Evolutionary conservation across 1,140 invertebrate species (phyloP).

Genomic region (Agrypnia vestita): DNA sequence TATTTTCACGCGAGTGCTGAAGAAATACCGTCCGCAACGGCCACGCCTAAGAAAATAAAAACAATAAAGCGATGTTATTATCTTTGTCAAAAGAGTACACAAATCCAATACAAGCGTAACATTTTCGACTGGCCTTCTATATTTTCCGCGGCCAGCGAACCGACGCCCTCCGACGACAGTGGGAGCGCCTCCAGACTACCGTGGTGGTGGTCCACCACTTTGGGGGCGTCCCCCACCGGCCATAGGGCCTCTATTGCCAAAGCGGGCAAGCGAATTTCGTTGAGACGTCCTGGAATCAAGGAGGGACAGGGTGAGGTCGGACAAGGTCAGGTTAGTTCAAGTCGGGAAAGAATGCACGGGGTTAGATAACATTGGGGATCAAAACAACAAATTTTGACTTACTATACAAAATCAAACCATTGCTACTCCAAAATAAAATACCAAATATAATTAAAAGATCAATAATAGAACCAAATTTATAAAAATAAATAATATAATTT

Average conservation of each 20-base stretch:
- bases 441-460: too few species aligned
- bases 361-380: too few species aligned
- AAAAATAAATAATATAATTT: too few species aligned
- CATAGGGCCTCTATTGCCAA: background rate
- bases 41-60: too few species aligned
- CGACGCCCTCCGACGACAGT: background rate
- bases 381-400: too few species aligned
- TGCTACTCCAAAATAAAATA: too few species aligned
- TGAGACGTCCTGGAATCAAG: slow-evolving; percentile 29
- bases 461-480: too few species aligned
- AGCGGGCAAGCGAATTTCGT: background rate
- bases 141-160: background rate
- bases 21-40: too few species aligned
- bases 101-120: background rate
- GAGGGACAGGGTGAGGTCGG: background rate
- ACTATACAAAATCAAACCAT: too few species aligned
- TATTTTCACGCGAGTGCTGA: too few species aligned
- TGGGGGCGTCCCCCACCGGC: background rate
- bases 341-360: background rate
- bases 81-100: background rate
- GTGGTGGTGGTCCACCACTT: background rate
- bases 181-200: slow-evolving; percentile 4
- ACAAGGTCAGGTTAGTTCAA: background rate
- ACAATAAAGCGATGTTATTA: background rate
- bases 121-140: slow-evolving; percentile 15